Conservation (phyloP, 2,888 invertebrate genomes). For the Tinea pellionella region DNA sequence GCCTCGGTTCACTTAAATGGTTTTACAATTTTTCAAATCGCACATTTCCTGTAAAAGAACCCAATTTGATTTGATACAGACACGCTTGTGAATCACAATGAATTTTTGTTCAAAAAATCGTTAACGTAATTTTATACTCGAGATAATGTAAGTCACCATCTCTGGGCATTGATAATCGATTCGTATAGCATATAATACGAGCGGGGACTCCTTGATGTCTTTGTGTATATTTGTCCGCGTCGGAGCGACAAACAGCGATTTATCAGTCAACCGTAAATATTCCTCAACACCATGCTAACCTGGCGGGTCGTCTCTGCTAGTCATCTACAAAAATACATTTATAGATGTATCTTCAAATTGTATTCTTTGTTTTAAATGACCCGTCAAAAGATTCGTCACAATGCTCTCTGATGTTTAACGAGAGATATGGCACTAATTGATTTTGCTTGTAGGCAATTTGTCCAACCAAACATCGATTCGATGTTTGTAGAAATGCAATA, state of each 20-base stretch:
- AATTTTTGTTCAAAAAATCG: neutral
- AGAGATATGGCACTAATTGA: neutral
- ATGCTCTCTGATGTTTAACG: neutral
- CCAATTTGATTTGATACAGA: slow-evolving; percentile 1
- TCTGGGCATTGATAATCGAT: slow-evolving; percentile 7
- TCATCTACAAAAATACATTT: slow-evolving; percentile 7
- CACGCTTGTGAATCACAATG: neutral
- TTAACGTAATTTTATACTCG: neutral
- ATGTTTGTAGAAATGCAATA: neutral
- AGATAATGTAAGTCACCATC: neutral
- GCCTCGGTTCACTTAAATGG: neutral
- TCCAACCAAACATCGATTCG: neutral
- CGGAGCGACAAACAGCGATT: neutral
- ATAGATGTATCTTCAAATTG: neutral
- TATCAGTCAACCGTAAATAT: slow-evolving; percentile 9
- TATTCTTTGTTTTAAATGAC: slow-evolving; percentile 4
- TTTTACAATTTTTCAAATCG: neutral
- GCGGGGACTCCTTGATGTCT: slow-evolving; percentile 11
- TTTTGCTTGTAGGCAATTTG: slow-evolving; percentile 9
- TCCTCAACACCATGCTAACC: neutral
- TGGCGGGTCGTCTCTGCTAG: neutral
- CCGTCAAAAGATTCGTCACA: slow-evolving; percentile 6
- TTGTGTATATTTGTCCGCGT: neutral
- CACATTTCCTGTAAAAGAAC: slow-evolving; percentile 2
- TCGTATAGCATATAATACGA: neutral